Base-by-base conservation (phyloP, 2,888 invertebrate species). In the Meganola albula region DNA sequence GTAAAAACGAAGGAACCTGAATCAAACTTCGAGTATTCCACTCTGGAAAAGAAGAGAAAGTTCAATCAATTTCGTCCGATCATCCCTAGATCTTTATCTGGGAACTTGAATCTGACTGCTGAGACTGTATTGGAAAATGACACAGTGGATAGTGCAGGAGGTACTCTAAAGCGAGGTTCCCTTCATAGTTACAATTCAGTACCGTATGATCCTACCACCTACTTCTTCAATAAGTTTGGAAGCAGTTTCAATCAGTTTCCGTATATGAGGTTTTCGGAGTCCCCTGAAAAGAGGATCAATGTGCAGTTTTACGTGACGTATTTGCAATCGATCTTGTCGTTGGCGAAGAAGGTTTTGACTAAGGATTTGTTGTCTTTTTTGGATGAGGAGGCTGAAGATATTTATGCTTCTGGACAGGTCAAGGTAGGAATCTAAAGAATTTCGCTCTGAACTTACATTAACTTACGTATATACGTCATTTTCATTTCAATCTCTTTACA, bases 191-290 rank as follows among this genome's bases (percentile, higher is more conserved):
- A 90, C 48, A 87, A 88, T 40, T 91, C 91, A 0, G 89, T 92
- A 1, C 91, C 92, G 0, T 93, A 93, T 45, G 94, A 96, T 75
- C 92, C 94, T 0, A 91, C 92, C 0, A 92, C 92, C 0, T 93
- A 95, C 66, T 97, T 96, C 75, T 98, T 98, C 62, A 91, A 93
- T 35, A 94, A 95, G 59, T 95, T 95, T 63, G 98, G 97, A 5
- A 96, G 97, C 0, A 95, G 95, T 70, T 98, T 97, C 65, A 94
- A 95, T 74, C 95, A 95, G 70, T 94, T 94, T 57, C 93, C 94
- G 0, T 92, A 94, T 46, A 91, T 94, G 90, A 87, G 93, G 45
- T 91, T 92, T 44, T 90, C 91, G 1, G 93, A 94, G 50, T 90
- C 90, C 1, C 90, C 91, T 0, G 91, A 91, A 39, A 91, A 90